phyloP scores from a whole-genome alignment of 2,113 vertebrate genomes.

The Oostethus manadensis region DNA sequence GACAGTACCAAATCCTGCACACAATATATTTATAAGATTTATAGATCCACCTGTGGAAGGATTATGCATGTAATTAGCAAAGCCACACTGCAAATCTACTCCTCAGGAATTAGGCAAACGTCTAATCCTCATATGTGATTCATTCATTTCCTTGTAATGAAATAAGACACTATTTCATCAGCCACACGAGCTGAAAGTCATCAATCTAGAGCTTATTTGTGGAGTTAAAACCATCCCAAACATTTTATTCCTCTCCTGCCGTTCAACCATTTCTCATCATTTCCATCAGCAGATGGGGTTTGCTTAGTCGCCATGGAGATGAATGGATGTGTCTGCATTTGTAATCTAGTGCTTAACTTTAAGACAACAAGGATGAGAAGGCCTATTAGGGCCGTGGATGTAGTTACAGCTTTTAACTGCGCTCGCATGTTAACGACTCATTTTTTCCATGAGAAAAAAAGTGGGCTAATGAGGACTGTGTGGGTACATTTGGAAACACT shows the following conservation, averaged over 20 bases:
- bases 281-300: slow-evolving; percentile 3
- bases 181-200: slow-evolving; percentile 1
- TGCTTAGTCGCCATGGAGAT: slow-evolving; percentile 12
- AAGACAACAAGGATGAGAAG: slow-evolving; percentile 4
- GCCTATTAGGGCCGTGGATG: neutral
- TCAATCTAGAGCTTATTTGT: neutral
- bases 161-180: slow-evolving; percentile 8
- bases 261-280: neutral
- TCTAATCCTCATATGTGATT: slow-evolving; percentile 49
- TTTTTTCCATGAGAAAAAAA: neutral
- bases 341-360: slow-evolving; percentile 3
- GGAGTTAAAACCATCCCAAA: neutral
- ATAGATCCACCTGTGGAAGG: slow-evolving; percentile 30
- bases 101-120: slow-evolving; percentile 44
- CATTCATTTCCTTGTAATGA: slow-evolving; percentile 18
- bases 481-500: neutral
- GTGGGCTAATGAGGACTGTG: neutral
- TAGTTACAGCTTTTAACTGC: neutral
- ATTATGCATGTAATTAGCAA: slow-evolving; percentile 47
- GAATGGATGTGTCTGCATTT: slow-evolving; percentile 5
- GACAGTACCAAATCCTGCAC: slow-evolving; percentile 9
- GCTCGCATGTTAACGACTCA: neutral
- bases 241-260: neutral
- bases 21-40: slow-evolving; percentile 10
- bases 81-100: slow-evolving; percentile 29